Percentiles rank a stretch among this genome's conserved stretches.
Evolutionary conservation across 2,113 vertebrate genomes (phyloP).

Genomic region (Ictalurus punctatus): DNA sequence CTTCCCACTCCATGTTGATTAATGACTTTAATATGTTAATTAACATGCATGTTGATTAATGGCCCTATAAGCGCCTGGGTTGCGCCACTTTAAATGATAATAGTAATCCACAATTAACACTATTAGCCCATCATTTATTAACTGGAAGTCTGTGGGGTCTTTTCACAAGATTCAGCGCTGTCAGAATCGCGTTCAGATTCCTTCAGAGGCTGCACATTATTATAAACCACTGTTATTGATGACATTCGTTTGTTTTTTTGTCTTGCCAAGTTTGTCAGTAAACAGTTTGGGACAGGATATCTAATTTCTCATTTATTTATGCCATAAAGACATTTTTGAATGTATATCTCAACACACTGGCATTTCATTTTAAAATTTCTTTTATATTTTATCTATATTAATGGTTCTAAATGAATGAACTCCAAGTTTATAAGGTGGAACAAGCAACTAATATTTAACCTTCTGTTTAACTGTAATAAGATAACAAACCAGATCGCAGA

Average conservation of each 20-base stretch:
- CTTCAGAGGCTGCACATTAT: not conserved
- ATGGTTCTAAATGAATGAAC: not conserved
- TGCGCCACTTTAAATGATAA: conserved; percentile 87
- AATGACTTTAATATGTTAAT: conserved; percentile 66
- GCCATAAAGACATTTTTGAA: not conserved
- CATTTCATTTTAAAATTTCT: not conserved
- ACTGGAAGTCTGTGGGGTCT: conserved; percentile 16
- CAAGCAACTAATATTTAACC: not conserved
- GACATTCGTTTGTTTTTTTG: not conserved
- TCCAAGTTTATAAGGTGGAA: not conserved
- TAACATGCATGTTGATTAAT: conserved; percentile 82
- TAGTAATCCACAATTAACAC: conserved; percentile 78
- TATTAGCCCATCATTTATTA: conserved; percentile 49
- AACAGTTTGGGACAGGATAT: not conserved
- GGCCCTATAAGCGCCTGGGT: conserved; percentile 86
- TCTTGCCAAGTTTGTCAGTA: not conserved
- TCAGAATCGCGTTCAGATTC: conserved; percentile 2
- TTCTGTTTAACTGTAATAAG: not conserved
- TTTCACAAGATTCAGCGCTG: conserved; percentile 39
- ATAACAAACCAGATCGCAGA: not conserved
- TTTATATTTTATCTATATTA: not conserved
- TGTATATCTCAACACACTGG: not conserved
- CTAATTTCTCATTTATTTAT: not conserved
- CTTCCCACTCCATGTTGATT: conserved; percentile 72
- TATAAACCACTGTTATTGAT: conserved; percentile 7